Percentiles rank a stretch among this genome's conserved stretches.
Conservation (phyloP, 2,113 vertebrate species). For the Xenopus laevis region DNA sequence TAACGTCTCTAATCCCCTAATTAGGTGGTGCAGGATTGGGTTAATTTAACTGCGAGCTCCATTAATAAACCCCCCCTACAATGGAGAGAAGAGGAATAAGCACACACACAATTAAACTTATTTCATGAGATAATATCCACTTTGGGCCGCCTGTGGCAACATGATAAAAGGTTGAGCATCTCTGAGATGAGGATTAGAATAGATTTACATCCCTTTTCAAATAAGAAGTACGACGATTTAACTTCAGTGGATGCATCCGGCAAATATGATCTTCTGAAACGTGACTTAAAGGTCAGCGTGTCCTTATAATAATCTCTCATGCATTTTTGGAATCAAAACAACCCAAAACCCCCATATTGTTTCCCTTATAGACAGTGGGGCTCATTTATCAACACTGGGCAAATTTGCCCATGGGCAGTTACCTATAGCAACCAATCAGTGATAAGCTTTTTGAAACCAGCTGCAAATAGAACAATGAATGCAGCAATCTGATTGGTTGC, state of each 20-base stretch:
- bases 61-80: neutral
- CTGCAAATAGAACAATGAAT: too few relatives aligned
- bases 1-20: too few relatives aligned
- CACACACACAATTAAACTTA: slow-evolving; percentile 25
- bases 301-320: slow-evolving; percentile 27
- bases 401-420: too few relatives aligned
- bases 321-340: slow-evolving; percentile 29
- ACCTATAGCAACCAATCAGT: too few relatives aligned
- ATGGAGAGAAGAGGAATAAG: neutral
- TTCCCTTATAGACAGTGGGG: too few relatives aligned
- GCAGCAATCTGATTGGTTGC: too few relatives aligned
- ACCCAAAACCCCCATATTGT: slow-evolving; percentile 7
- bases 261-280: slow-evolving; percentile 35
- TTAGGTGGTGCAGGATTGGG: too few relatives aligned
- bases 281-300: slow-evolving; percentile 33
- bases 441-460: too few relatives aligned
- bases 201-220: slow-evolving; percentile 6
- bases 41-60: too few relatives aligned
- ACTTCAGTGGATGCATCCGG: slow-evolving; percentile 10
- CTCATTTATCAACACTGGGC: too few relatives aligned
- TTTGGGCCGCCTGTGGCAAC: slow-evolving; percentile 34
- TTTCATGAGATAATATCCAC: slow-evolving; percentile 40
- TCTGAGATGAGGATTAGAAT: slow-evolving; percentile 36
- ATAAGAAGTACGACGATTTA: slow-evolving; percentile 29
- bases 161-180: slow-evolving; percentile 43